Evolutionary conservation across 2,888 invertebrate genomes (phyloP).

Genomic region (Myopa testacea): DNA sequence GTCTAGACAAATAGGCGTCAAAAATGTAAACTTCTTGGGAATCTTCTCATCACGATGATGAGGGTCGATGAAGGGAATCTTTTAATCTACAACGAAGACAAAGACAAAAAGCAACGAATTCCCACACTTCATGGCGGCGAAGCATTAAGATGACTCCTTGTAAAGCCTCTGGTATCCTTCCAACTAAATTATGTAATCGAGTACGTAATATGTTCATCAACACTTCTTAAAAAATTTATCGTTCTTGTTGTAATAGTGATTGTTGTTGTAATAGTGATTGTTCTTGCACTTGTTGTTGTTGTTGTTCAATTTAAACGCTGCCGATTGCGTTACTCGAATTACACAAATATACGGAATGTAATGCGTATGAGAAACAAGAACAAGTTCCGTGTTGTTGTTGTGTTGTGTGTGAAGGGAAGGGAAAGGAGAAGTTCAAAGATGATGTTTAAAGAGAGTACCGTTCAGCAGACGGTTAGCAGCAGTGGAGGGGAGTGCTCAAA

Average conservation of each 20-base stretch:
- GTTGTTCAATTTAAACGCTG: background rate
- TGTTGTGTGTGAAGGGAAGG: too few species aligned
- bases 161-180: background rate
- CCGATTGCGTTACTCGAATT: background rate
- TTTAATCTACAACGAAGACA: background rate
- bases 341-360: background rate
- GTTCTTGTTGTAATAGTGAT: background rate
- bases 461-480: background rate
- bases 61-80: background rate
- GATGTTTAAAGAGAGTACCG: background rate
- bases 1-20: slow-evolving; percentile 3
- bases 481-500: background rate
- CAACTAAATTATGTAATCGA: background rate
- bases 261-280: background rate
- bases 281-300: background rate
- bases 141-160: background rate
- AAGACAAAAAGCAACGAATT: background rate
- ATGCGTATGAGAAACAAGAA: too few species aligned
- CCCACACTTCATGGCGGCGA: background rate
- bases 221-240: background rate
- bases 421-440: too few species aligned
- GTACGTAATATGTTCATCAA: background rate
- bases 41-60: background rate
- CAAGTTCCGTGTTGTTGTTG: too few species aligned
- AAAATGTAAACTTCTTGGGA: background rate